These are phyloP conservation scores for Sebastes cheni DNA, from an alignment of 2,797 vertebrate species.

Conservation along the genomic window DNA sequence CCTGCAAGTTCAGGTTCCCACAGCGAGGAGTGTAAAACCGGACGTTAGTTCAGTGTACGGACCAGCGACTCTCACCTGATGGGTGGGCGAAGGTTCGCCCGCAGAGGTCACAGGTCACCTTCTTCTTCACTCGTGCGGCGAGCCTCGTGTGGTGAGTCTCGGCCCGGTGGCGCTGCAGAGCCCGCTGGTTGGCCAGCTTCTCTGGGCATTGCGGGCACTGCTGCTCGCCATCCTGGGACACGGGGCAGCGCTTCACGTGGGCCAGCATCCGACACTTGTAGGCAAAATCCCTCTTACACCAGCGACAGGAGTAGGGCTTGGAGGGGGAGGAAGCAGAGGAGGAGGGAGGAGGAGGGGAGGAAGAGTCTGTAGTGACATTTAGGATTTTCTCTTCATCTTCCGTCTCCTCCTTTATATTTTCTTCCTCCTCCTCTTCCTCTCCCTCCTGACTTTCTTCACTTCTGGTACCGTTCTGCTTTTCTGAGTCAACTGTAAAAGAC, in stretches of 20 bases:
- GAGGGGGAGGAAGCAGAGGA: slow-evolving; percentile 14
- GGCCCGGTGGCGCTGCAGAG: slow-evolving; percentile 82
- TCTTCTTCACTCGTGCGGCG: slow-evolving; percentile 76
- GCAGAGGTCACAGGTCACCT: slow-evolving; percentile 87
- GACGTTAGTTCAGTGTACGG: background rate
- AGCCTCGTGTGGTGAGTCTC: slow-evolving; percentile 70
- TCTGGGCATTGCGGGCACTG: slow-evolving; percentile 78
- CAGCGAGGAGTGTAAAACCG: background rate
- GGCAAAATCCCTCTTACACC: slow-evolving; percentile 86
- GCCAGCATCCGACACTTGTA: slow-evolving; percentile 88
- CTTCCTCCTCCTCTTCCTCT: slow-evolving; percentile 19
- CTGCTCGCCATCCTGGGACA: slow-evolving; percentile 77
- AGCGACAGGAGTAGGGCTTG: slow-evolving; percentile 84
- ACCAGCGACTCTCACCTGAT: slow-evolving; percentile 77
- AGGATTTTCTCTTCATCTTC: slow-evolving; percentile 11
- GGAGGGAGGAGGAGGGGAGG: background rate
- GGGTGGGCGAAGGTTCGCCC: slow-evolving; percentile 88
- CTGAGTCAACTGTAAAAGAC: slow-evolving; percentile 2
- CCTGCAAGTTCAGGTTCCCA: too few species aligned
- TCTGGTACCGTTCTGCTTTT: background rate
- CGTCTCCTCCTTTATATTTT: slow-evolving; percentile 20
- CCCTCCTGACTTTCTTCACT: slow-evolving; percentile 11
- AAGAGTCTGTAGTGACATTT: background rate
- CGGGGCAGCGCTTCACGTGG: slow-evolving; percentile 83
- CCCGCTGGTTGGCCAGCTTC: slow-evolving; percentile 71